These are phyloP conservation scores for Drosophila ficusphila DNA, from an alignment of 1,140 invertebrate species.

Conservation along the genomic window DNA sequence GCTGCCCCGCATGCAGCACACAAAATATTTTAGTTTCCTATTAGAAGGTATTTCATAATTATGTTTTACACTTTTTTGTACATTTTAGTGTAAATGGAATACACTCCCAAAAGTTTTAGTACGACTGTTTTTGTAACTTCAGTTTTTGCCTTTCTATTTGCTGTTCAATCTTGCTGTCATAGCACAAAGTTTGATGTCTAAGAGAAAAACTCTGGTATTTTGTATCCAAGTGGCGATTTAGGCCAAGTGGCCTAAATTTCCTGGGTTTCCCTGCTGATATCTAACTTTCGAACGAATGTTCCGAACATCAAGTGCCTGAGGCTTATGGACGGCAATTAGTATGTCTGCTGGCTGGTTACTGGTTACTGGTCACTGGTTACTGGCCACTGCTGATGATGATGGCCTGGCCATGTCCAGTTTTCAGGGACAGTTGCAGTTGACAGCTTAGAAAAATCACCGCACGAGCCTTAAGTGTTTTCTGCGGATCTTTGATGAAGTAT, in stretches of 20 bases:
- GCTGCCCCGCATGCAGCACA: not conserved
- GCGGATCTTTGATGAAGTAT: slow-evolving; percentile 65
- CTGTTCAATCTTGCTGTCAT: no score
- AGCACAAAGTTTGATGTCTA: no score
- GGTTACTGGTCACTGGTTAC: not conserved
- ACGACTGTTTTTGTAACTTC: no score
- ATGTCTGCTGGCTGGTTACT: slow-evolving; percentile 18
- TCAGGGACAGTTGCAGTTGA: slow-evolving; percentile 65
- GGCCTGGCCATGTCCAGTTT: slow-evolving; percentile 51
- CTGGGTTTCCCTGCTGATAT: not conserved
- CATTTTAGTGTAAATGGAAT: no score
- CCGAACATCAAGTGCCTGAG: slow-evolving; percentile 17
- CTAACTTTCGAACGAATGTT: not conserved
- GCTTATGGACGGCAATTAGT: slow-evolving; percentile 68
- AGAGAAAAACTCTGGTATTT: no score
- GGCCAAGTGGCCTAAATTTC: no score
- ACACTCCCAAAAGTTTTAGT: no score
- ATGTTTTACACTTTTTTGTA: no score
- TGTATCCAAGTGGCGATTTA: no score
- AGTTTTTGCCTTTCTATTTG: no score
- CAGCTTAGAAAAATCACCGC: slow-evolving; percentile 80
- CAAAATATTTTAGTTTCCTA: not conserved
- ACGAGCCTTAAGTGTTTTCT: slow-evolving; percentile 32
- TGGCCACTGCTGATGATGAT: slow-evolving; percentile 20
- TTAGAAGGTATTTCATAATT: no score